Conservation (phyloP, 2,113 vertebrate species). For the Aythya baeri region DNA sequence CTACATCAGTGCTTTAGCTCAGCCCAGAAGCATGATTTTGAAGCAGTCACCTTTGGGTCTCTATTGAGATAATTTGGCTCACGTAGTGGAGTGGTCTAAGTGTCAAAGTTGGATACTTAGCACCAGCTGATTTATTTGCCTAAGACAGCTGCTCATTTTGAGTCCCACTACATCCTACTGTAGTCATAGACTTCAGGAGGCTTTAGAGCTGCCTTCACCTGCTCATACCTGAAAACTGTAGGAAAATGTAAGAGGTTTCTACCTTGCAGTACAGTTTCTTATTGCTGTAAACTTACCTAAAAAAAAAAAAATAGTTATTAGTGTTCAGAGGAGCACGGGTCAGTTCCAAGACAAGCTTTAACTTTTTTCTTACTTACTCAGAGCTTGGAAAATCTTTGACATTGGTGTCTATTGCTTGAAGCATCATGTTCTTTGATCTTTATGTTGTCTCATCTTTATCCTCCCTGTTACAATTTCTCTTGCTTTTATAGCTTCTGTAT, state of each 20-base stretch:
- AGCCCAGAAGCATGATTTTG: neutral
- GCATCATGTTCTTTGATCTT: constrained; percentile 59
- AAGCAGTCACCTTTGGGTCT: neutral
- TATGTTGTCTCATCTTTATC: constrained; percentile 56
- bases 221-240: neutral
- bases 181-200: neutral
- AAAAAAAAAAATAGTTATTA: neutral
- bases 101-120: neutral
- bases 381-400: constrained; percentile 37
- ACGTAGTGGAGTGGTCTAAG: neutral
- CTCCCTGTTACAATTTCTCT: constrained; percentile 27
- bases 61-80: neutral
- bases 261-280: neutral
- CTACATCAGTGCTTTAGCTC: neutral
- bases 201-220: neutral
- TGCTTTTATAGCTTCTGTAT: constrained; percentile 45
- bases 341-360: constrained; percentile 21
- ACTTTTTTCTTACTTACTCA: constrained; percentile 12
- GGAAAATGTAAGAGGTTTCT: neutral
- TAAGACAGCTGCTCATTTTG: neutral
- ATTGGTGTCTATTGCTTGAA: constrained; percentile 43
- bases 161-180: neutral
- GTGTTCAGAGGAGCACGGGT: constrained; percentile 32
- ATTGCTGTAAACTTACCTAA: neutral
- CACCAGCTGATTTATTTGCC: neutral